A percentile compares a stretch with the other conserved stretches of the same genome.
Evolutionary conservation across 2,113 vertebrate species (phyloP).

Genomic region (Osmerus eperlanus): DNA sequence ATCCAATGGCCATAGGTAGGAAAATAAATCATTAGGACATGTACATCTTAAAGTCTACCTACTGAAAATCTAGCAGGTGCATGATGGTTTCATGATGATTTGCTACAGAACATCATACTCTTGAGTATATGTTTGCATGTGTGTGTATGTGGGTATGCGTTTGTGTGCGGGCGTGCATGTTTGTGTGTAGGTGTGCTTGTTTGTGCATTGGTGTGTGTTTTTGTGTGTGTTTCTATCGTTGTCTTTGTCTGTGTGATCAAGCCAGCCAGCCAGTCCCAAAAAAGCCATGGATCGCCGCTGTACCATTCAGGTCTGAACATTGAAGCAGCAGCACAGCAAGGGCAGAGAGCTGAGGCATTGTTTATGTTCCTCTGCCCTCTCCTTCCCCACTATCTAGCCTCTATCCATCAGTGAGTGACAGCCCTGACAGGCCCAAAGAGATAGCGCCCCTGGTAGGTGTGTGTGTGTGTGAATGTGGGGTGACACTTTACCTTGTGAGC

Average conservation of each 20-base stretch:
- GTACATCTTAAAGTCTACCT: not conserved
- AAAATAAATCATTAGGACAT: too few relatives aligned
- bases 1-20: too few relatives aligned
- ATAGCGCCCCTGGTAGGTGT: slow-evolving; percentile 38
- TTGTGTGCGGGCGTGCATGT: too few relatives aligned
- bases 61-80: not conserved
- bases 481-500: slow-evolving; percentile 30
- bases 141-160: too few relatives aligned
- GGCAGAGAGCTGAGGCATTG: slow-evolving; percentile 16
- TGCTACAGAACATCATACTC: too few relatives aligned
- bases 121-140: too few relatives aligned
- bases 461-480: slow-evolving; percentile 10
- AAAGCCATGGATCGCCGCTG: too few relatives aligned
- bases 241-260: too few relatives aligned
- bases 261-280: too few relatives aligned
- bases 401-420: slow-evolving; percentile 60
- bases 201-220: not conserved
- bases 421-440: slow-evolving; percentile 53
- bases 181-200: not conserved
- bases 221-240: too few relatives aligned
- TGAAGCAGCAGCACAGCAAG: too few relatives aligned
- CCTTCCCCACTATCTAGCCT: slow-evolving; percentile 43
- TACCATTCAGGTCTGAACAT: too few relatives aligned
- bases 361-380: slow-evolving; percentile 42
- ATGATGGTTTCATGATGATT: not conserved